Evolutionary conservation across 2,797 vertebrate species (phyloP), one percentile per base, ranked within the genome.

Genomic region (Lutjanus argentimaculatus): DNA sequence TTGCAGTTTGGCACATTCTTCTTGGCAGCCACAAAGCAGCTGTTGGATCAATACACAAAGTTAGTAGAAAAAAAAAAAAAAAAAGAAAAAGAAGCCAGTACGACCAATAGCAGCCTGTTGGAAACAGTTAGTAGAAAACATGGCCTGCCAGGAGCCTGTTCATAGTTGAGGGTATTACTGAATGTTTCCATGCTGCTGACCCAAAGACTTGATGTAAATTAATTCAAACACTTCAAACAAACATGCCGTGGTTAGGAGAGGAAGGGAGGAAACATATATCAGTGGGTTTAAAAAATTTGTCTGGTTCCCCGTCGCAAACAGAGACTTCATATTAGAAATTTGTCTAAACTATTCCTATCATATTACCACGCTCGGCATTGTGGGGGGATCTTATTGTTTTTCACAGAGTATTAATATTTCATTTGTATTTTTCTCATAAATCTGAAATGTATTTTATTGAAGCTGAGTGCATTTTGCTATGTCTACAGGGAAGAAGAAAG

Each of bases 351-450:
- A 77, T 85, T 90, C 86, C 79, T 74, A 87, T 91, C 85, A 78
- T 74, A 93, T 93, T 90, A 89, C 80, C 77, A 73, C 71, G 73
- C 46, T 75, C 85, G 82, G 84, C 72, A 83, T 85, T 89, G 87
- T 85, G 83, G 64, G 25, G 49, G 75, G 49, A 56, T 84, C 65
- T 92, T 92, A 94, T 92, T 94, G 91, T 93, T 91, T 91, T 91
- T 90, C 83, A 84, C 71, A 67, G 51, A 86, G 87, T 87, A 92
- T 93, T 90, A 91, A 88, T 90, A 92, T 92, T 93, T 92, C 93
- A 94, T 94, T 93, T 92, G 90, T 94, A 92, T 94, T 92, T 95
- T 93, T 93, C 93, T 94, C 93, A 95, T 95, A 95, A 95, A 95
- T 94, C 88, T 83, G 85, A 93, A 93, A 93, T 86, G 89, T 80